These are phyloP conservation scores for Oligia fasciuncula DNA, from an alignment of 2,888 invertebrate species.

Conservation along the genomic window DNA sequence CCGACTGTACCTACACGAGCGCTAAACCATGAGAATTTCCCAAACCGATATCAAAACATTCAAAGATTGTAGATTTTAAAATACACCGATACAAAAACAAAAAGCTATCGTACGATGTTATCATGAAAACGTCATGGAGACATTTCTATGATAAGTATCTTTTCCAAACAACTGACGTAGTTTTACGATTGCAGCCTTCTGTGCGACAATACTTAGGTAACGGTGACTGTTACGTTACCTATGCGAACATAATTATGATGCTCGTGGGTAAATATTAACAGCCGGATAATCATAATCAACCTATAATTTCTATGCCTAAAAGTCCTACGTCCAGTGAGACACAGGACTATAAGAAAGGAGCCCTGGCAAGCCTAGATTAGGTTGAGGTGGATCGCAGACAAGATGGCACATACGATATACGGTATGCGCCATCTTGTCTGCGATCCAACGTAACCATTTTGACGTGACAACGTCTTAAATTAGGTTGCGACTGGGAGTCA, in stretches of 20 bases:
- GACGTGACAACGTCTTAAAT: too few relatives aligned
- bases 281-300: neutral
- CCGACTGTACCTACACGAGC: neutral
- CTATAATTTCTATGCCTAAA: too few relatives aligned
- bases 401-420: too few relatives aligned
- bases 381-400: too few relatives aligned
- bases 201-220: neutral
- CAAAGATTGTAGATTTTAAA: neutral
- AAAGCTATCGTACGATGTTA: slow-evolving; percentile 17
- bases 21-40: neutral
- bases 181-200: neutral
- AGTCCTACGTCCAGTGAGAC: too few relatives aligned
- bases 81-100: slow-evolving; percentile 5
- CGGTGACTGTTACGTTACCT: too few relatives aligned
- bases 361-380: too few relatives aligned
- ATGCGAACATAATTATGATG: neutral
- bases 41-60: slow-evolving; percentile 1
- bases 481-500: too few relatives aligned
- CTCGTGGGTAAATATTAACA: neutral
- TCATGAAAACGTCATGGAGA: slow-evolving; percentile 35
- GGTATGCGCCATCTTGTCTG: too few relatives aligned
- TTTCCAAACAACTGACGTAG: slow-evolving; percentile 18
- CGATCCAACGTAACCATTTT: too few relatives aligned
- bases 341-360: too few relatives aligned
- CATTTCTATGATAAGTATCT: slow-evolving; percentile 1